A percentile compares a stretch with the other conserved stretches of the same genome.
phyloP scores from a whole-genome alignment of 2,888 invertebrate species.

The Pseudanteris insignis region DNA sequence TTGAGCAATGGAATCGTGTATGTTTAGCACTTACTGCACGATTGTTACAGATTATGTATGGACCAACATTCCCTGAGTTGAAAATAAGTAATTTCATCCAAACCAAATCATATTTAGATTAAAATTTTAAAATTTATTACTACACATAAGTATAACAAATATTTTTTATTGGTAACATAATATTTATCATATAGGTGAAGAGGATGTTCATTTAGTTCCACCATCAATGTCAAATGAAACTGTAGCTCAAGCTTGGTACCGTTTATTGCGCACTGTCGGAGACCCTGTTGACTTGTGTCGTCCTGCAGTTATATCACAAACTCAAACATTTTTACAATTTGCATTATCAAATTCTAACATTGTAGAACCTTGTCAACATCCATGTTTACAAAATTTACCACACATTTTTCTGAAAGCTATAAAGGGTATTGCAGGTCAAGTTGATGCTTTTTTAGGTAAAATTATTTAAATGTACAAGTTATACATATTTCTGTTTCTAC shows the following conservation, averaged over 20 bases:
- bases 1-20: conserved; percentile 95
- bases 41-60: conserved; percentile 88
- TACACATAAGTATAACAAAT: neutral
- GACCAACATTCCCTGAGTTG: conserved; percentile 74
- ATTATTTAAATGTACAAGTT: conserved; percentile 1
- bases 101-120: too few species aligned
- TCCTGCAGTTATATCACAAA: conserved; percentile 78
- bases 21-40: conserved; percentile 88
- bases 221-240: conserved; percentile 87
- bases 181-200: conserved; percentile 73
- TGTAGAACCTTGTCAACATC: conserved; percentile 91
- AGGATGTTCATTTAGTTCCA: conserved; percentile 84
- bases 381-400: conserved; percentile 84
- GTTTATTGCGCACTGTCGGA: conserved; percentile 91
- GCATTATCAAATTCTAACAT: conserved; percentile 80
- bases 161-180: neutral
- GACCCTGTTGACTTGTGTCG: conserved; percentile 93
- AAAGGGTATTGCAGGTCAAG: conserved; percentile 90
- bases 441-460: conserved; percentile 93
- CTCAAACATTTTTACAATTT: conserved; percentile 81
- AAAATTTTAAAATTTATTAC: neutral
- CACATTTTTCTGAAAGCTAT: conserved; percentile 93
- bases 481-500: too few species aligned
- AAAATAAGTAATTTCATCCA: conserved; percentile 1
- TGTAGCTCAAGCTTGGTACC: conserved; percentile 95